phyloP scores from a whole-genome alignment of 2,888 invertebrate species.

The Desoria tigrina region DNA sequence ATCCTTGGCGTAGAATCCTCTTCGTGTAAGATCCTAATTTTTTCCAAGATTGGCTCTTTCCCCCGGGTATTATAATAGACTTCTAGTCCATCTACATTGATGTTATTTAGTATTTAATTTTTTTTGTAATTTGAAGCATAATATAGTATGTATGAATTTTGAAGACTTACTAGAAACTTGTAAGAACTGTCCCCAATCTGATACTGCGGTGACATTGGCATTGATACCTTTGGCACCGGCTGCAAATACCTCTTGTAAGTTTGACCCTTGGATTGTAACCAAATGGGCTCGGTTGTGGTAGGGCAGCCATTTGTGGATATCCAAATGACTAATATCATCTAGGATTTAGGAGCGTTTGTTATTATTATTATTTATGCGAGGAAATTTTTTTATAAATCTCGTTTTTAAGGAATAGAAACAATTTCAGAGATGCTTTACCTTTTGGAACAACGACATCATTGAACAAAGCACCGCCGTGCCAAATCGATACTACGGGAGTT shows the following conservation, averaged over 20 bases:
- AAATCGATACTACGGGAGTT: slow-evolving; percentile 36
- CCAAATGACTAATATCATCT: slow-evolving; percentile 30
- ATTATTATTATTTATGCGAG: too few species aligned
- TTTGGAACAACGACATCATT: slow-evolving; percentile 25
- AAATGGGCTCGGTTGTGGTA: slow-evolving; percentile 47
- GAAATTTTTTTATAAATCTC: too few species aligned
- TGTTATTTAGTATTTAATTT: neutral
- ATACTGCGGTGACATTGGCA: slow-evolving; percentile 12
- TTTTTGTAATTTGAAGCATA: neutral
- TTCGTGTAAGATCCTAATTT: slow-evolving; percentile 33
- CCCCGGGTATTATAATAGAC: slow-evolving; percentile 33
- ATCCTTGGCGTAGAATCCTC: slow-evolving; percentile 29
- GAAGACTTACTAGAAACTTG: slow-evolving; percentile 49
- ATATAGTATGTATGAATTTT: too few species aligned
- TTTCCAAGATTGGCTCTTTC: slow-evolving; percentile 17
- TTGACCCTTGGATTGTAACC: slow-evolving; percentile 34
- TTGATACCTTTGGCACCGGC: slow-evolving; percentile 37
- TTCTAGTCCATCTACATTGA: slow-evolving; percentile 43
- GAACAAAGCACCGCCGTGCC: slow-evolving; percentile 49
- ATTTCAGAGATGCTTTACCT: slow-evolving; percentile 25
- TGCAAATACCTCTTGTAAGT: slow-evolving; percentile 40
- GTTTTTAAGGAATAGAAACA: too few species aligned
- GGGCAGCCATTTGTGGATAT: slow-evolving; percentile 49
- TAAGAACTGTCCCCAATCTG: slow-evolving; percentile 50
- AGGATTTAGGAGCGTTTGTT: too few species aligned